These are phyloP conservation scores for Pseudeuparius sepicola DNA, from an alignment of 2,888 invertebrate species.

Conservation along the genomic window DNA sequence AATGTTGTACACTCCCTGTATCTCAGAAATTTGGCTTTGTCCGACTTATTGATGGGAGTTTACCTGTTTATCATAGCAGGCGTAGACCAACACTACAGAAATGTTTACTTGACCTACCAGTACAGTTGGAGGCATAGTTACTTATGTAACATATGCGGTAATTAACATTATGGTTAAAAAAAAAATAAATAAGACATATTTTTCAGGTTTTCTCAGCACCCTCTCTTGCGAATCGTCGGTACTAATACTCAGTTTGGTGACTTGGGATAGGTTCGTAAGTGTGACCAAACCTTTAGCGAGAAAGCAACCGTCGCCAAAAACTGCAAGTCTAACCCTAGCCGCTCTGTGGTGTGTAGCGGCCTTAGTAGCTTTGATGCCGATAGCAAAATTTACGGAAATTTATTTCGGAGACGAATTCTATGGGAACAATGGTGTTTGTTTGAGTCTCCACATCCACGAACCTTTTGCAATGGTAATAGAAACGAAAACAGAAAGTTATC, in stretches of 20 bases:
- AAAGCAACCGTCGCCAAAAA: constrained; percentile 37
- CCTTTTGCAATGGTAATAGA: constrained; percentile 44
- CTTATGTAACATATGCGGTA: constrained; percentile 48
- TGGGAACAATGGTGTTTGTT: constrained; percentile 50
- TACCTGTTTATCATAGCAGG: constrained; percentile 49
- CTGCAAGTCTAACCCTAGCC: constrained; percentile 41
- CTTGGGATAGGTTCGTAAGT: constrained; percentile 51
- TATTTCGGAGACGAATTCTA: constrained; percentile 50
- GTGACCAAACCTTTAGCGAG: constrained; percentile 46
- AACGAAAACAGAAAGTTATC: no score
- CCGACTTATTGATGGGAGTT: constrained; percentile 53
- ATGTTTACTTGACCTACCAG: constrained; percentile 47
- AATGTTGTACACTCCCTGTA: constrained; percentile 52
- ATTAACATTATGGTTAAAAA: no score
- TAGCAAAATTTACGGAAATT: constrained; percentile 35
- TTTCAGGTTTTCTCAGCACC: constrained; percentile 47
- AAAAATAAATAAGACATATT: no score
- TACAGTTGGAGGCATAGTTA: constrained; percentile 47
- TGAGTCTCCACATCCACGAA: constrained; percentile 50
- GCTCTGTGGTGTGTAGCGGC: constrained; percentile 44
- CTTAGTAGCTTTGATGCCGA: constrained; percentile 41
- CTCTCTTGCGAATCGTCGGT: constrained; percentile 53
- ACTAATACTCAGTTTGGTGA: constrained; percentile 48
- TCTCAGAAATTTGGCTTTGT: constrained; percentile 50
- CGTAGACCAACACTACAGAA: constrained; percentile 44